Percentiles rank a stretch among this genome's conserved stretches.
These are phyloP conservation scores for Apogon talboti DNA, from an alignment of 2,797 vertebrate genomes.

Conservation along the genomic window DNA sequence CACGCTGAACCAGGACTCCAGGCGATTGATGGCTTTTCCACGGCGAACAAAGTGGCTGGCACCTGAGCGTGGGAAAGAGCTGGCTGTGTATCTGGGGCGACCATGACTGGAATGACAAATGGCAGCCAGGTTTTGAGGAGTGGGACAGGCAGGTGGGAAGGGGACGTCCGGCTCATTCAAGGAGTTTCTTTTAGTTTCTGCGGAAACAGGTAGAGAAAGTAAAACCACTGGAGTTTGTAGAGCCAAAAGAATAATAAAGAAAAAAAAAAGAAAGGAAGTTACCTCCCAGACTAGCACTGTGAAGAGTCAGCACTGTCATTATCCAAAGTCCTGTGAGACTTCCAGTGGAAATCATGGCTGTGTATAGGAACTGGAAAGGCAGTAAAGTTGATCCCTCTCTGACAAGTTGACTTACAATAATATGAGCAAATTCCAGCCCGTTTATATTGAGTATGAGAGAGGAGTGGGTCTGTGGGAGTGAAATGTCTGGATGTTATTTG, in stretches of 20 bases:
- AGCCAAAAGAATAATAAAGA: neutral
- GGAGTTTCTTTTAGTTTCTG: slow-evolving; percentile 28
- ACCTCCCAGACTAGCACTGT: slow-evolving; percentile 63
- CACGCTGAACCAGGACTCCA: slow-evolving; percentile 71
- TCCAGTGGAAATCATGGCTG: slow-evolving; percentile 55
- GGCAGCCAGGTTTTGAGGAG: slow-evolving; percentile 45
- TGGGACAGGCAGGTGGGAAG: slow-evolving; percentile 75
- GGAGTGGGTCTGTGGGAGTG: slow-evolving; percentile 40
- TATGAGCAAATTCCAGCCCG: neutral
- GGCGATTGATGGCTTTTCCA: slow-evolving; percentile 68
- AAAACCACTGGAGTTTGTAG: neutral
- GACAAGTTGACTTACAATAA: neutral
- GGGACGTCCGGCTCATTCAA: slow-evolving; percentile 45
- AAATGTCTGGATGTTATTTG: slow-evolving; percentile 28
- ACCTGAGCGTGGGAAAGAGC: slow-evolving; percentile 58
- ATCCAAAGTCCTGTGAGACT: slow-evolving; percentile 50
- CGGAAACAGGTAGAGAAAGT: slow-evolving; percentile 15
- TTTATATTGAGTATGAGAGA: slow-evolving; percentile 41
- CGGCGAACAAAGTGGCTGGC: slow-evolving; percentile 60
- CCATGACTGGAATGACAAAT: slow-evolving; percentile 53
- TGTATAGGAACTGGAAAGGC: neutral
- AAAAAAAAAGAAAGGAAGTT: slow-evolving; percentile 13
- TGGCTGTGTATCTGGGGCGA: slow-evolving; percentile 63
- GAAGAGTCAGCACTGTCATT: slow-evolving; percentile 45
- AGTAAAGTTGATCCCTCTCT: neutral